Conservation (phyloP, 1,140 invertebrate species). For the Achroia grisella region DNA sequence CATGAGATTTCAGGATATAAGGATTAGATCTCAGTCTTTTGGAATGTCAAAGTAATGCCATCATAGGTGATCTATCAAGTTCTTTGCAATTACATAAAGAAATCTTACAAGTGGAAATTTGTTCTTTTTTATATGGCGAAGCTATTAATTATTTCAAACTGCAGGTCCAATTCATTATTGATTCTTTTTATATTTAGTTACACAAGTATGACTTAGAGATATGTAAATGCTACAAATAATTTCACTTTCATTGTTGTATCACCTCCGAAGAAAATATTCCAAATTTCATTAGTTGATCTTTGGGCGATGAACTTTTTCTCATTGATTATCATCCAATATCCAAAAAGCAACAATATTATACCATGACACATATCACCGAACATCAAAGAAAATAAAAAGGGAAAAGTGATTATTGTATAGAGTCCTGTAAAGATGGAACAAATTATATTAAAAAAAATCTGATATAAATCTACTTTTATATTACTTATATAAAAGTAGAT, state of each 20-base stretch:
- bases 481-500: constrained; percentile 4
- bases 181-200: no score
- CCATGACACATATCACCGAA: constrained; percentile 84
- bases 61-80: no score
- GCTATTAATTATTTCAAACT: no score
- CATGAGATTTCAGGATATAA: no score
- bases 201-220: background rate
- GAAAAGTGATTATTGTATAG: constrained; percentile 83
- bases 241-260: constrained; percentile 30
- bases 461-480: background rate
- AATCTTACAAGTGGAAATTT: no score
- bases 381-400: constrained; percentile 84
- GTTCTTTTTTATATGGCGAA: no score
- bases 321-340: constrained; percentile 76
- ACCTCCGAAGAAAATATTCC: constrained; percentile 87
- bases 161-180: no score
- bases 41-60: no score
- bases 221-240: background rate
- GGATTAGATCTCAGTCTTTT: no score
- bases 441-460: background rate
- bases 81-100: no score
- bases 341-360: constrained; percentile 75
- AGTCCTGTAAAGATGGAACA: constrained; percentile 32
- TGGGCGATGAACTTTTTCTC: constrained; percentile 72
- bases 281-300: constrained; percentile 78